These are phyloP conservation scores for Cervus canadensis DNA, from an alignment of 2,113 vertebrate species.

Conservation along the genomic window DNA sequence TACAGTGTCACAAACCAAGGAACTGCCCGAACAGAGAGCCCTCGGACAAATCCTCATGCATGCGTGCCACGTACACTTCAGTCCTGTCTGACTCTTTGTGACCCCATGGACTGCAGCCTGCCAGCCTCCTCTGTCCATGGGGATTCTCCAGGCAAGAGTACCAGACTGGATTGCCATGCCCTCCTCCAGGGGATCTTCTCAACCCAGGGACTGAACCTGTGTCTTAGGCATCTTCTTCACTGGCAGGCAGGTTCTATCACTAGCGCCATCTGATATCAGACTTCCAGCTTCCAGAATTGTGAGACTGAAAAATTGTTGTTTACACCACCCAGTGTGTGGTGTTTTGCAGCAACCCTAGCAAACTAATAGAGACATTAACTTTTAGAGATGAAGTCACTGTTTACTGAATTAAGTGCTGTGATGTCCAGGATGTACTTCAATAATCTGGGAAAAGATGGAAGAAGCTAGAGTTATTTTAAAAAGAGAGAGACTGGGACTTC, in stretches of 20 bases:
- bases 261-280: not conserved
- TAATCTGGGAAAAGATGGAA: not conserved
- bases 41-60: not conserved
- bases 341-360: not conserved
- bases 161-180: not conserved
- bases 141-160: not conserved
- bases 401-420: not conserved
- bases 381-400: not conserved
- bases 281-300: not conserved
- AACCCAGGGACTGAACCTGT: not conserved
- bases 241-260: not conserved
- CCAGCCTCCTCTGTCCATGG: not conserved
- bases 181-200: not conserved
- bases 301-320: not conserved
- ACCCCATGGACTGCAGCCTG: not conserved
- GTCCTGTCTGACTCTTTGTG: not conserved
- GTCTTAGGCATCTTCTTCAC: not conserved
- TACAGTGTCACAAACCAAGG: not conserved
- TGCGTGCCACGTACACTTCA: not conserved
- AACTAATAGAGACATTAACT: not conserved
- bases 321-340: not conserved
- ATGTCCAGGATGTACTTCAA: not conserved
- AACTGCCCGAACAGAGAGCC: not conserved
- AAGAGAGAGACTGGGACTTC: not conserved
- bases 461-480: not conserved